These are phyloP conservation scores for Parasteatoda tepidariorum DNA, from an alignment of 1,140 invertebrate species.

Conservation along the genomic window DNA sequence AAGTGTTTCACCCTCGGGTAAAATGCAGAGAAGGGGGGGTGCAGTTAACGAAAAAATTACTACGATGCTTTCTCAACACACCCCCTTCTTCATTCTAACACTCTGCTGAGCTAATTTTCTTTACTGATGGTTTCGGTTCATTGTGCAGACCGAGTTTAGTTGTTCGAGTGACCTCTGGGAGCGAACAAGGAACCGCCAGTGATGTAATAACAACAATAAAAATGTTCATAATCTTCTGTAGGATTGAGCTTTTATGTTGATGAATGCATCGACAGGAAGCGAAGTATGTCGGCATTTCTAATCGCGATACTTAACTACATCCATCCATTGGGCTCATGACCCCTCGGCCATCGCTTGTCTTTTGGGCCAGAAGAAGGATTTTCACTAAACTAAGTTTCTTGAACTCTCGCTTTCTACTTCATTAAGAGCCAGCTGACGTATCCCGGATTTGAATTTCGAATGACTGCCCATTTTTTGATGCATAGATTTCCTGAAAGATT, in stretches of 20 bases:
- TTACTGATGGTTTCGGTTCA: neutral
- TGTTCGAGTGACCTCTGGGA: neutral
- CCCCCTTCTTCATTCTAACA: neutral
- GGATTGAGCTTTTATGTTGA: neutral
- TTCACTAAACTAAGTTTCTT: neutral
- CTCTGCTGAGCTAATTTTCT: neutral
- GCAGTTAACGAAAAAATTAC: neutral
- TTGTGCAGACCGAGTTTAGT: neutral
- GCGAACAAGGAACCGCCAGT: neutral
- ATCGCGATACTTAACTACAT: neutral
- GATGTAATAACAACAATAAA: neutral
- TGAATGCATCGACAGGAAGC: neutral
- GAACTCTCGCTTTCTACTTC: neutral
- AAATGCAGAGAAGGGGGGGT: neutral
- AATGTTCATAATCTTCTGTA: neutral
- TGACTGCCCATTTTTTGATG: neutral
- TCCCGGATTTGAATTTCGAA: too few species aligned
- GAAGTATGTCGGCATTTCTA: neutral
- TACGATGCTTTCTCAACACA: neutral
- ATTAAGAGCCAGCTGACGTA: neutral
- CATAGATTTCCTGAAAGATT: neutral
- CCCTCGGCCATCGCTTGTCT: neutral
- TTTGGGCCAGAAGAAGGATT: neutral
- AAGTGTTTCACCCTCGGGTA: too few species aligned
- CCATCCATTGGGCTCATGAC: neutral